Evolutionary conservation across 2,797 vertebrate genomes (phyloP).

Genomic region (Myotis daubentonii): DNA sequence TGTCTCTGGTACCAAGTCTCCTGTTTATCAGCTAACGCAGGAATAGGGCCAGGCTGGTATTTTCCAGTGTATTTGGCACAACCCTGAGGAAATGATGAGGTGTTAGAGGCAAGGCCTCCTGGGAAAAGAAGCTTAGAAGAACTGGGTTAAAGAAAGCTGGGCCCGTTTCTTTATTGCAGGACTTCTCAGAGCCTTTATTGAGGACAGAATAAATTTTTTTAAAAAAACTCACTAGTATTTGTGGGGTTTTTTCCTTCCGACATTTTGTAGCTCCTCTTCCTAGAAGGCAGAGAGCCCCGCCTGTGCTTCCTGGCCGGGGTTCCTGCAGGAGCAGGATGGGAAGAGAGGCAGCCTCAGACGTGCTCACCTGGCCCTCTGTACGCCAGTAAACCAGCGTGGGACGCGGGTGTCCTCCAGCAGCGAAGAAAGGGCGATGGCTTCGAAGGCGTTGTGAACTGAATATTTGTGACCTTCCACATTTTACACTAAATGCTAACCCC

Average conservation of each 20-base stretch:
- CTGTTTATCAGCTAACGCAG: not conserved
- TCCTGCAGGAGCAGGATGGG: not conserved
- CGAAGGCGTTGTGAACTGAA: not conserved
- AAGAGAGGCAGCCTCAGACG: not conserved
- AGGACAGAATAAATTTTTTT: not conserved
- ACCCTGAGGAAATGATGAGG: not conserved
- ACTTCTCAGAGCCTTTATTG: not conserved
- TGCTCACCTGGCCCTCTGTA: not conserved
- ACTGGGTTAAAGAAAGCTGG: not conserved
- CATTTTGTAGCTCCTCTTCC: not conserved
- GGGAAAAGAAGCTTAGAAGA: not conserved
- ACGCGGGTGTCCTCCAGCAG: not conserved
- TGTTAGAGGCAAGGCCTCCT: not conserved
- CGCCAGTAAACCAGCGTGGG: not conserved
- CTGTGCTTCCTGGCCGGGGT: not conserved
- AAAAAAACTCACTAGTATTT: not conserved
- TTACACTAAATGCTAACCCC: not conserved
- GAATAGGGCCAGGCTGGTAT: not conserved
- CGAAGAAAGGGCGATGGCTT: not conserved
- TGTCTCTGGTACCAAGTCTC: not conserved
- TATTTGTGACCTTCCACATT: not conserved
- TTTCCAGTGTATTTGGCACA: not conserved
- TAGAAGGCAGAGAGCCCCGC: not conserved
- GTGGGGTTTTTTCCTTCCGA: not conserved
- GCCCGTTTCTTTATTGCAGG: not conserved